Conservation (phyloP, 2,113 vertebrate genomes). For the Rousettus leschenaultii region DNA sequence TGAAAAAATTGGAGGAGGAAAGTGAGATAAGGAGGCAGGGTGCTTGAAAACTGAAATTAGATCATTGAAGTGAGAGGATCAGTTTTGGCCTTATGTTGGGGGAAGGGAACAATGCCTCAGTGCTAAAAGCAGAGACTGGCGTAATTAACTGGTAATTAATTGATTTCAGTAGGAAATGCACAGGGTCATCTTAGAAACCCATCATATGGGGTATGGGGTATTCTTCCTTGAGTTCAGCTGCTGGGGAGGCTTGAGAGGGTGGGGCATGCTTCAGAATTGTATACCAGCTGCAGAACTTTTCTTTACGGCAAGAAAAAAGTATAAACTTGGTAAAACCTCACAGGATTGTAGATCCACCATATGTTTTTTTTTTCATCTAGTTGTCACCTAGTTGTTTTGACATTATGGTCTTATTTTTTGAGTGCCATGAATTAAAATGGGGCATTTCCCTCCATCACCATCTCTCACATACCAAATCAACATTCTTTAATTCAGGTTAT, state of each 20-base stretch:
- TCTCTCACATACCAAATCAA: background rate
- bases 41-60: conserved; percentile 46
- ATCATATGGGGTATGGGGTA: background rate
- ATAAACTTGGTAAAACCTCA: background rate
- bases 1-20: conserved; percentile 52
- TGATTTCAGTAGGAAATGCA: conserved; percentile 53
- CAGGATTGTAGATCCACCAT: background rate
- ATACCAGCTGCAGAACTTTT: conserved; percentile 3
- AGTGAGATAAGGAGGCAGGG: conserved; percentile 32
- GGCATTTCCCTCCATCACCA: background rate
- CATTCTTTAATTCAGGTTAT: background rate
- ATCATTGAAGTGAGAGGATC: conserved; percentile 66
- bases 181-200: conserved; percentile 15
- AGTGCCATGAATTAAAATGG: background rate
- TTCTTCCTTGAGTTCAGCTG: background rate
- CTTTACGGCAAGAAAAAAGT: conserved; percentile 14
- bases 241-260: background rate
- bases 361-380: background rate
- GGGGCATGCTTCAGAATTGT: background rate
- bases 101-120: background rate
- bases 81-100: conserved; percentile 45
- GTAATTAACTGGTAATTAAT: conserved; percentile 65
- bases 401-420: background rate
- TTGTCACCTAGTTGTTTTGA: background rate
- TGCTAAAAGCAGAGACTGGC: background rate